phyloP scores from a whole-genome alignment of 2,888 invertebrate species.

The Selenia dentaria region DNA sequence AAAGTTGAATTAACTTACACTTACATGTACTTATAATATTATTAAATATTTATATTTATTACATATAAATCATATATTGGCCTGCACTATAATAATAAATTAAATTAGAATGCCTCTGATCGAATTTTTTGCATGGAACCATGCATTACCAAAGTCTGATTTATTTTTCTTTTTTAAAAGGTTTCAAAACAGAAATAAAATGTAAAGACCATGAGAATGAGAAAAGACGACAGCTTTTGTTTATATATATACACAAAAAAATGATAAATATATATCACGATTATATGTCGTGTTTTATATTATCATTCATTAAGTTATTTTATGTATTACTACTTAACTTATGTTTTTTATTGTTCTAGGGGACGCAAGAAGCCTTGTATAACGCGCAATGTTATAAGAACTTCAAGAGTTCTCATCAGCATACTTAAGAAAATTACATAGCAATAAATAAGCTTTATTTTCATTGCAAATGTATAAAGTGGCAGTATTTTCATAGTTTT shows the following conservation, averaged over 20 bases:
- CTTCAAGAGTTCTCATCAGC: conserved; percentile 32
- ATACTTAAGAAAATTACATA: conserved; percentile 35
- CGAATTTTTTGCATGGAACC: too few species aligned
- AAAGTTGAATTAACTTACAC: too few species aligned
- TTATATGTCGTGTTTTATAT: too few species aligned
- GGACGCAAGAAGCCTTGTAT: conserved; percentile 9
- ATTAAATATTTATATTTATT: too few species aligned
- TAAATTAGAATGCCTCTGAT: too few species aligned
- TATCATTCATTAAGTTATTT: conserved; percentile 11
- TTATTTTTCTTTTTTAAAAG: too few species aligned
- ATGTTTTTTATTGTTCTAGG: conserved; percentile 25
- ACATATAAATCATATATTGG: too few species aligned
- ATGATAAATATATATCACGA: conserved; percentile 7
- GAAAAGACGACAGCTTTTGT: background rate
- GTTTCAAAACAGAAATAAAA: background rate
- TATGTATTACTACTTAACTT: conserved; percentile 20
- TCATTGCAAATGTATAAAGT: conserved; percentile 44
- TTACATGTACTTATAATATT: too few species aligned
- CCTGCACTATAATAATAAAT: too few species aligned
- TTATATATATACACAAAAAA: background rate
- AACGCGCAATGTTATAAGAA: conserved; percentile 14
- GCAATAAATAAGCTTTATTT: conserved; percentile 46
- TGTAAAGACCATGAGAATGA: background rate
- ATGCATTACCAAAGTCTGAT: too few species aligned
- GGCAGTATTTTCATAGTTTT: conserved; percentile 55